Evolutionary conservation across 1,140 invertebrate genomes (phyloP), one percentile per base, ranked within the genome.

Genomic region (Rhopalosiphum maidis): DNA sequence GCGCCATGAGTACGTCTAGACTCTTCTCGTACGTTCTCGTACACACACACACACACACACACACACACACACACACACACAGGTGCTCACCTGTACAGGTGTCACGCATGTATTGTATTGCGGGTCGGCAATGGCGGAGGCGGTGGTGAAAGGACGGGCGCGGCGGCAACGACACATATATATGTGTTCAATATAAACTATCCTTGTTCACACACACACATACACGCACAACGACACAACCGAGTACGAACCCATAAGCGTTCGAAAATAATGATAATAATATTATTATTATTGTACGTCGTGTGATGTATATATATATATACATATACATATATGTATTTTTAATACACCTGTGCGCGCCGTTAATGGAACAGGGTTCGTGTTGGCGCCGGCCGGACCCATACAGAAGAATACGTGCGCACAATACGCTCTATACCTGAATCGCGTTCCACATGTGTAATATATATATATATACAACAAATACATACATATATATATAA

Each of bases 311-410:
- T 54, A 30, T 91, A 51, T 46, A 46, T 46, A 37, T n/a, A n/a
- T 30, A 23, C 35, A 30, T 91, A 51, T 46, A 46, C 35, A 30
- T 91, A 51, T 46, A 46, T 46, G 41, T 82, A 41, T 91, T 55
- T 91, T 91, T 46, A 91, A 91, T 91, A 91, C 90, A 91, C 90
- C 90, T 91, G 90, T 91, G 90, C 90, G 43, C 90, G 87, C 55
- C 90, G 90, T 91, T 91, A 91, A 91, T 91, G 90, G 90, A 91
- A 77, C 68, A 77, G 90, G 68, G 43, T 48, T n/a, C 90, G 68
- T n/a, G 90, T 83, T 91, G 90, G 90, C 90, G 90, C 90, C 90
- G 77, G 68, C n/a, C 90, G 43, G 90, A 83, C 68, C 90, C 90
- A n/a, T 83, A 83, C 46, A 91, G 54, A 43, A 46, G 43, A 55